phyloP scores from a whole-genome alignment of 2,888 invertebrate genomes.

The Teleogryllus oceanicus region DNA sequence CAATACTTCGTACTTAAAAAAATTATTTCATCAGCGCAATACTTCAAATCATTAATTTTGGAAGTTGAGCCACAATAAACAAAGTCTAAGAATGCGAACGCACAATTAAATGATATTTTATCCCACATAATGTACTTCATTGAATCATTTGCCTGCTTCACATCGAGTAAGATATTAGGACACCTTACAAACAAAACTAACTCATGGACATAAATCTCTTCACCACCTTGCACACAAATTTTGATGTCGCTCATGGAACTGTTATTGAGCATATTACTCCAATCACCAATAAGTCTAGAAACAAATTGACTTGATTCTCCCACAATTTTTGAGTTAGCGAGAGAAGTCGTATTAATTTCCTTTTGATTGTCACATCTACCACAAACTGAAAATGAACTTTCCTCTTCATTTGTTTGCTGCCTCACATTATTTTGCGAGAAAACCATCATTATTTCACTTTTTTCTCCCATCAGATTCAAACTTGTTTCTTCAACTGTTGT shows the following conservation, averaged over 20 bases:
- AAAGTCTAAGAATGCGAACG: slow-evolving; percentile 47
- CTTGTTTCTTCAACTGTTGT: no score
- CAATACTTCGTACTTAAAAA: no score
- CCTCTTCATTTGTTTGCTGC: no score
- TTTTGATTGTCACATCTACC: no score
- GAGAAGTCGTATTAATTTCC: no score
- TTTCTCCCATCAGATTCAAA: no score
- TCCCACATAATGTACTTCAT: slow-evolving; percentile 36
- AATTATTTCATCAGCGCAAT: slow-evolving; percentile 34
- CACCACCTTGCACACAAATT: slow-evolving; percentile 45
- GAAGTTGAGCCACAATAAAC: slow-evolving; percentile 46
- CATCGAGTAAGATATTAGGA: slow-evolving; percentile 46
- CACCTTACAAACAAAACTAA: slow-evolving; percentile 49
- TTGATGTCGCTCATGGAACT: slow-evolving; percentile 48
- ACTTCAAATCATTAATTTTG: slow-evolving; percentile 39
- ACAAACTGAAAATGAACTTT: no score
- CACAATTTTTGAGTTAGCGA: background rate
- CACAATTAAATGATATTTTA: slow-evolving; percentile 41
- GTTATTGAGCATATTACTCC: slow-evolving; percentile 42
- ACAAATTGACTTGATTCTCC: no score
- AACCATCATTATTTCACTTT: no score
- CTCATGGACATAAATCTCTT: slow-evolving; percentile 49
- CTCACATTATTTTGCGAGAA: no score
- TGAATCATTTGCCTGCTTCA: no score
- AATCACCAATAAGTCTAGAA: no score